phyloP scores from a whole-genome alignment of 1,140 invertebrate genomes.

The Hydropsyche tenuis region DNA sequence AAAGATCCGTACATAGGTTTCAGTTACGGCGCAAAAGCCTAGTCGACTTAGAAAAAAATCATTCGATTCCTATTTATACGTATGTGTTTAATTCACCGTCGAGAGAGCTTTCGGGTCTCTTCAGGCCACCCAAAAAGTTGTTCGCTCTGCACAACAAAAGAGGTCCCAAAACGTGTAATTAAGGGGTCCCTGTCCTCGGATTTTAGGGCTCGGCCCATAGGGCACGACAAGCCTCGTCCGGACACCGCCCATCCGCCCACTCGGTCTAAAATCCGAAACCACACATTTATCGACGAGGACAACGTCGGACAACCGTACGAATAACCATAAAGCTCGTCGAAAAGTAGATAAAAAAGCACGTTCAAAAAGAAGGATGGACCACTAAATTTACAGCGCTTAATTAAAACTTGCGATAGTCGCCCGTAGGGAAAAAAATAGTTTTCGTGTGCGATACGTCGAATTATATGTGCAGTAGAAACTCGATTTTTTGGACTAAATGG shows the following conservation, averaged over 20 bases:
- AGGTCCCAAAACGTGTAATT: conserved; percentile 43
- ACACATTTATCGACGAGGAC: conserved; percentile 38
- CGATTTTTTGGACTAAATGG: too few species aligned
- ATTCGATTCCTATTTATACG: neutral
- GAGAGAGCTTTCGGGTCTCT: neutral
- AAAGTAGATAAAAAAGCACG: conserved; percentile 39
- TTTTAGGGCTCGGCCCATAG: conserved; percentile 32
- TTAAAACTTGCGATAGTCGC: neutral
- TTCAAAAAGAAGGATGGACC: neutral
- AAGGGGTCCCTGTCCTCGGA: conserved; percentile 40
- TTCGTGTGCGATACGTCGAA: too few species aligned
- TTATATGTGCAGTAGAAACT: too few species aligned
- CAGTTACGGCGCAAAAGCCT: neutral
- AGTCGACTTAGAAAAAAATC: neutral
- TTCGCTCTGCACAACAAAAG: conserved; percentile 36
- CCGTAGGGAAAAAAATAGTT: too few species aligned
- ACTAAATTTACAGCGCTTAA: neutral
- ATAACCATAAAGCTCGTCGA: conserved; percentile 44
- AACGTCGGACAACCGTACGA: conserved; percentile 35
- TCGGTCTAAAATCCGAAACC: conserved; percentile 2
- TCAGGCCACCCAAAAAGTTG: conserved; percentile 38
- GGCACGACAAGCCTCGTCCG: neutral
- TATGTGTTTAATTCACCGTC: neutral
- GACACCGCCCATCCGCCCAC: conserved; percentile 8
- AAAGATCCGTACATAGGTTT: neutral